A percentile compares a stretch with the other conserved stretches of the same genome.
Conservation (phyloP, 2,113 vertebrate species). For the Megalops atlanticus region DNA sequence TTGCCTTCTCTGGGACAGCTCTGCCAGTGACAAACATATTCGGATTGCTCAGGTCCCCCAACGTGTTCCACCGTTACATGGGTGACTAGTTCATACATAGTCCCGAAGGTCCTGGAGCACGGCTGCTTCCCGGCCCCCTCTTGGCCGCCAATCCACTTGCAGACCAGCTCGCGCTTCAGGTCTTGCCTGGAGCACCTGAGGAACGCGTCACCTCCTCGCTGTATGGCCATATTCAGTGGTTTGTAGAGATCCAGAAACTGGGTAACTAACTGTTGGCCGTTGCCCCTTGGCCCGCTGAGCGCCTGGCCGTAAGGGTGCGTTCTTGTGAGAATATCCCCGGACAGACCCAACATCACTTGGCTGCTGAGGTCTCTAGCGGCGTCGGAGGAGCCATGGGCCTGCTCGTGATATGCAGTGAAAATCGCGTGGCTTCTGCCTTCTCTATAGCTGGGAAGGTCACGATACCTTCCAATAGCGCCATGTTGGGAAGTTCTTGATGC, state of each 20-base stretch:
- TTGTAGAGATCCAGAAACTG: slow-evolving; percentile 68
- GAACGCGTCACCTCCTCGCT: slow-evolving; percentile 60
- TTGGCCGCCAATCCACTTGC: slow-evolving; percentile 71
- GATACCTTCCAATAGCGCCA: slow-evolving; percentile 71
- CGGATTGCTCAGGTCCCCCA: slow-evolving; percentile 70
- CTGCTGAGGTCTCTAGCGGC: slow-evolving; percentile 56
- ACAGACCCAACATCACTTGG: slow-evolving; percentile 68
- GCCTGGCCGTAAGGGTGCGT: slow-evolving; percentile 57
- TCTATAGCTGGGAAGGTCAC: slow-evolving; percentile 68
- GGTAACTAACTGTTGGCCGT: slow-evolving; percentile 68
- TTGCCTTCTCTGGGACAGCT: slow-evolving; percentile 58
- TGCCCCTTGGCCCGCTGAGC: slow-evolving; percentile 55
- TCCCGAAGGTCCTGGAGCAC: slow-evolving; percentile 73
- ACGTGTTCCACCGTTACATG: slow-evolving; percentile 77
- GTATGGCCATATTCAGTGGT: slow-evolving; percentile 65
- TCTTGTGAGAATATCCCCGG: slow-evolving; percentile 61
- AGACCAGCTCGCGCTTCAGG: slow-evolving; percentile 68
- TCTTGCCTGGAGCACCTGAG: slow-evolving; percentile 63
- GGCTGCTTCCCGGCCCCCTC: slow-evolving; percentile 61
- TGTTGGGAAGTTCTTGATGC: slow-evolving; percentile 68
- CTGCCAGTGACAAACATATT: slow-evolving; percentile 73
- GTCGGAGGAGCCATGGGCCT: slow-evolving; percentile 72
- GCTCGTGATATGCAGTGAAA: slow-evolving; percentile 70
- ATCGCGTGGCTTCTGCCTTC: slow-evolving; percentile 69
- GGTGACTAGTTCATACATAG: slow-evolving; percentile 76